Evolutionary conservation across 2,888 invertebrate species (phyloP).

Genomic region (Trilocha varians): DNA sequence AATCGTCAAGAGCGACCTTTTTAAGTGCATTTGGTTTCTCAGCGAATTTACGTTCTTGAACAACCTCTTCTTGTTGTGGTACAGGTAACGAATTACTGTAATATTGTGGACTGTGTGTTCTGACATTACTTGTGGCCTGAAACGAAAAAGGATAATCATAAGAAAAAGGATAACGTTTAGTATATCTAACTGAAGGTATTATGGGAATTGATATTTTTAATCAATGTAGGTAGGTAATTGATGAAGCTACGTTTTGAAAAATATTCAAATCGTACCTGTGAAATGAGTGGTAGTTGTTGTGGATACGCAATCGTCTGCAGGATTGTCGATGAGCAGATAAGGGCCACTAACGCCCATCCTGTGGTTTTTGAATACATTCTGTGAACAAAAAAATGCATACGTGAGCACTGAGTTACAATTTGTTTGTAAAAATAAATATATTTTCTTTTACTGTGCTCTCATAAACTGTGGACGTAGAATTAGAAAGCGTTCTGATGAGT

Average conservation of each 20-base stretch:
- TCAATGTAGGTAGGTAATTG: too few relatives aligned
- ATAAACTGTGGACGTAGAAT: constrained; percentile 42
- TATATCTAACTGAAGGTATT: too few relatives aligned
- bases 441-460: constrained; percentile 39
- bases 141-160: too few relatives aligned
- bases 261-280: constrained; percentile 41
- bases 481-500: constrained; percentile 70
- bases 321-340: constrained; percentile 78
- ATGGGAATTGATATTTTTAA: too few relatives aligned
- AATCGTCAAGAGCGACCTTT: constrained; percentile 86
- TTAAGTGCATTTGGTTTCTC: constrained; percentile 92
- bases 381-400: constrained; percentile 21
- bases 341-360: constrained; percentile 80
- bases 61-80: constrained; percentile 45
- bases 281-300: constrained; percentile 56
- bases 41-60: constrained; percentile 84
- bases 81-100: constrained; percentile 59
- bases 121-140: constrained; percentile 61
- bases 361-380: constrained; percentile 77
- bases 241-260: neutral
- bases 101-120: constrained; percentile 62
- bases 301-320: constrained; percentile 81
- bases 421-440: constrained; percentile 22
- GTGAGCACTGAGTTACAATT: too few relatives aligned
- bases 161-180: too few relatives aligned